Base-by-base conservation (phyloP, 2,888 invertebrate genomes). In the Drosophila tanythrix region DNA sequence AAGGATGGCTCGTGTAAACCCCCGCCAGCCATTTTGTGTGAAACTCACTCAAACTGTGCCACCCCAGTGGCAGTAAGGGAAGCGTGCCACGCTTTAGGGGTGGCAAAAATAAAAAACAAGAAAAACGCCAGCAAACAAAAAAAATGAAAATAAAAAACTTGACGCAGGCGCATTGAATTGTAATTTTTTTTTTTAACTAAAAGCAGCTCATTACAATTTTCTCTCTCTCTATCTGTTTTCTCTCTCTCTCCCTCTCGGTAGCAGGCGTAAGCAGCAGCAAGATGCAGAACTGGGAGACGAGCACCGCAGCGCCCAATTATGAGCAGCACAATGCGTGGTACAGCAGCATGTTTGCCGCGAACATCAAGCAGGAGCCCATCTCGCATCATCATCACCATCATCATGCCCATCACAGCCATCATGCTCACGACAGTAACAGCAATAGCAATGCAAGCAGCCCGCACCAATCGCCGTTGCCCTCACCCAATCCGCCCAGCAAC, bases 271-370 rank as follows among this genome's bases (percentile, higher is more conserved):
- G 59, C 60, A 62, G 38, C 77, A 92, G 36, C 76, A 43, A 31
- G n/a, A 93, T 93, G 93, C 93, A 93, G 79, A 92, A 92, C 83
- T 93, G 93, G 93, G 92, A 92, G 75, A 88, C 90, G 58, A 84
- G 91, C 81, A 88, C 91, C 68, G 81, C 91, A 62, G 83, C 90
- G 46, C 89, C 90, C 70, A 92, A 90, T 79, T 93, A 92, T 58
- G 91, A 92, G 74, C 92, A 92, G 70, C 91, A 92, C 69, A 92
- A 91, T 79, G 76, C 82, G 38, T 93, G 93, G 93, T 93, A 92
- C 71, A 92, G 87, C 80, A 91, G 86, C 76, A 91, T 92, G 91
- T 92, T 92, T 78, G 89, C 92, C 40, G 88, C 91, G 71, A 92
- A 89, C 51, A 92, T 93, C 27, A 93, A 93, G 77, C 91, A 88